These are phyloP conservation scores for Cardiocondyla obscurior DNA, from an alignment of 1,140 invertebrate species.

Conservation along the genomic window DNA sequence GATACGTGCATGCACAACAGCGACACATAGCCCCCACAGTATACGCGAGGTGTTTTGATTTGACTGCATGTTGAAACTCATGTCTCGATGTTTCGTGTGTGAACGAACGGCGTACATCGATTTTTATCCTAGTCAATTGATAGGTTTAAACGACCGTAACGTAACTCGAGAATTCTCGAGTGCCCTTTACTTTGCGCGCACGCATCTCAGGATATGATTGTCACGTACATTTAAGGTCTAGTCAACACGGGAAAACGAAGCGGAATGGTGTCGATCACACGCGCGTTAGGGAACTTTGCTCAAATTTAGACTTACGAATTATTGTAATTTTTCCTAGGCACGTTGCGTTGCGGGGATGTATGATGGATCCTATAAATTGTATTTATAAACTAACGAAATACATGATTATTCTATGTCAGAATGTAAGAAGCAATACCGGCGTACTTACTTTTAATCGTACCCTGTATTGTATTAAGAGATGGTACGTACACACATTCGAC, in stretches of 20 bases:
- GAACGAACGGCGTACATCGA: constrained; percentile 46
- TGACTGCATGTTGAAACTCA: constrained; percentile 6
- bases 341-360: constrained; percentile 67
- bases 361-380: constrained; percentile 69
- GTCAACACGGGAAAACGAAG: constrained; percentile 60
- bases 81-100: constrained; percentile 37
- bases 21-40: not conserved
- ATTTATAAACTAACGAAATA: constrained; percentile 71
- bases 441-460: not conserved
- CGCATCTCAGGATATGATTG: constrained; percentile 41
- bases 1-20: constrained; percentile 12
- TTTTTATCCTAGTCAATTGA: constrained; percentile 77
- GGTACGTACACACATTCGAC: not conserved
- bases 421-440: constrained; percentile 23
- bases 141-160: constrained; percentile 66
- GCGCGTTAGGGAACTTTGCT: constrained; percentile 72
- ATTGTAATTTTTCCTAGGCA: constrained; percentile 68
- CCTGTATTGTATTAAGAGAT: not conserved
- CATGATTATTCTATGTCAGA: constrained; percentile 71
- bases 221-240: constrained; percentile 66
- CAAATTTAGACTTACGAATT: constrained; percentile 71
- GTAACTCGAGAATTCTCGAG: constrained; percentile 24
- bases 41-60: constrained; percentile 18
- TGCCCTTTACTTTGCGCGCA: constrained; percentile 57
- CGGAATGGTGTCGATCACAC: constrained; percentile 57